These are phyloP conservation scores for Chionodraco myersi DNA, from an alignment of 2,113 vertebrate species.

Conservation along the genomic window DNA sequence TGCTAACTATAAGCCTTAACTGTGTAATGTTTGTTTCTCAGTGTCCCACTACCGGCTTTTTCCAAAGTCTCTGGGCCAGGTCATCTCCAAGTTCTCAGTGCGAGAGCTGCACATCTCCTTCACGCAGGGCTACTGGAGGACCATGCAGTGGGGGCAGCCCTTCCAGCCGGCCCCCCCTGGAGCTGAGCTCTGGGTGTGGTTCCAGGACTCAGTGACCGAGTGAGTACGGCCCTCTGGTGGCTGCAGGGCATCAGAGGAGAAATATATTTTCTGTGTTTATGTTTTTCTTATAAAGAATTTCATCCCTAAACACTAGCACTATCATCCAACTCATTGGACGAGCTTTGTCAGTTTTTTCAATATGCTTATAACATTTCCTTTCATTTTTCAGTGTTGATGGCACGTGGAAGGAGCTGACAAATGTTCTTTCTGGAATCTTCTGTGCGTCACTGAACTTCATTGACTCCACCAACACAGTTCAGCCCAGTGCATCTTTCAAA, in stretches of 20 bases:
- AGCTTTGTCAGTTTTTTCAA: background rate
- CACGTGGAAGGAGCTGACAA: conserved; percentile 96
- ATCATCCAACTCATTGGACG: background rate
- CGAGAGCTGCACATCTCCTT: conserved; percentile 93
- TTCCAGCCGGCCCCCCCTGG: conserved; percentile 90
- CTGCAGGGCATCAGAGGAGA: background rate
- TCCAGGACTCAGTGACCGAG: conserved; percentile 92
- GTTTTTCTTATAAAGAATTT: background rate
- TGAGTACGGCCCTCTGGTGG: conserved; percentile 80
- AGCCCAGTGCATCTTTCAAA: conserved; percentile 97
- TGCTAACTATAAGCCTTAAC: background rate
- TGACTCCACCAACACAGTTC: conserved; percentile 96
- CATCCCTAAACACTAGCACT: background rate
- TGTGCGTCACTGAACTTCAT: conserved; percentile 99
- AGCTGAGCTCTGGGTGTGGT: conserved; percentile 94
- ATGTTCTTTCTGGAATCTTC: conserved; percentile 96
- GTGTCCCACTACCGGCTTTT: conserved; percentile 97
- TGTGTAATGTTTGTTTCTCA: conserved; percentile 52
- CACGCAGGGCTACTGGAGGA: conserved; percentile 93
- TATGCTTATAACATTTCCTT: background rate
- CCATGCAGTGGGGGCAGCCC: conserved; percentile 93
- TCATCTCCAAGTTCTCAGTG: conserved; percentile 94
- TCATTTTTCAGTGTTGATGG: conserved; percentile 87
- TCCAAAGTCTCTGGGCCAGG: conserved; percentile 94
- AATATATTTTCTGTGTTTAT: background rate